Evolutionary conservation across 2,797 vertebrate species (phyloP), one percentile per base, ranked within the genome.

Genomic region (Catamblyrhynchus diadema): DNA sequence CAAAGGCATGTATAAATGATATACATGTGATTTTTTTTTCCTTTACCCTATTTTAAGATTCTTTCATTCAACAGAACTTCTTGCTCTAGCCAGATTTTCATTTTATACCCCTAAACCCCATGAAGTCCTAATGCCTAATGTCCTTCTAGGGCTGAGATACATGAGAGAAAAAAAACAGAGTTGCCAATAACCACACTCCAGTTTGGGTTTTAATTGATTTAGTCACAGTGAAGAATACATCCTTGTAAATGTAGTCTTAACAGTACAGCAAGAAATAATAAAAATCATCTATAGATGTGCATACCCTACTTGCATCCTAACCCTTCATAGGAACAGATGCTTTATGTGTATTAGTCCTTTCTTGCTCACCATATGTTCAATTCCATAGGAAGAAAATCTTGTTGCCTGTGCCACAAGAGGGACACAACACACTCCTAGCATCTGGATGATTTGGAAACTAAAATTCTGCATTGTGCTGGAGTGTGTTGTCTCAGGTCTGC

Each of bases 61-160:
- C 10, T 60, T 47, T 62, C 18, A 30, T 80, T 57, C 50, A 77
- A 53, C 14, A 35, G 16, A 28, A 44, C 7, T 41, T 70, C 33
- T 81, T 8, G 33, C 13, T 81, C 9, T 15, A 28, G 28, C 8
- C 5, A 32, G 18, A 44, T 44, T 71, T 53, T 66, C 12, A 37
- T 71, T 73, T 84, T 28, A n/a, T 8, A 62, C 6, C 1, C 23
- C 62, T 48, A 67, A 81, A 14, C 5, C 20, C 10, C 2, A 1
- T 21, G 25, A n/a, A 53, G 32, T 41, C 14, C 7, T 47, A 1
- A 3, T 4, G 69, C 12, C 54, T 65, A 32, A 23, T 1, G 0
- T 15, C 9, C 8, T 59, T 66, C 33, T 24, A 47, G 6, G 5
- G 10, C 10, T 79, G 17, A 87, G n/a, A 30, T 44, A 20, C 7